Percentiles rank a stretch among this genome's conserved stretches.
These are phyloP conservation scores for Stegodyphus mimosarum DNA, from an alignment of 1,140 invertebrate genomes.

Conservation along the genomic window DNA sequence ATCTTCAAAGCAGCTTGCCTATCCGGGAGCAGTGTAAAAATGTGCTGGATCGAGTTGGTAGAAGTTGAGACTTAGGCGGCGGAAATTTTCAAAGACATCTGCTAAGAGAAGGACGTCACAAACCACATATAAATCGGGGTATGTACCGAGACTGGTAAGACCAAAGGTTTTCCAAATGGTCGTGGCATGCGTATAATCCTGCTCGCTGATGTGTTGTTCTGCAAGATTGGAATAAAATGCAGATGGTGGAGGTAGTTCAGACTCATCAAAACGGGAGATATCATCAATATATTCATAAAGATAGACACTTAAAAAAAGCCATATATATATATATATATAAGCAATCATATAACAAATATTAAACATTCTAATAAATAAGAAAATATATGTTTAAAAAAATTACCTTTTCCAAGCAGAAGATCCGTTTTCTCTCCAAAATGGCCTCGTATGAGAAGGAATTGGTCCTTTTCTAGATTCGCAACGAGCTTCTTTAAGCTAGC, in stretches of 20 bases:
- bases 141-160: constrained; percentile 60
- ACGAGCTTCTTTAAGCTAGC: neutral
- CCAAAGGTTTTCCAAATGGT: constrained; percentile 63
- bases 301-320: no score
- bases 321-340: no score
- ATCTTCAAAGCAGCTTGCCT: constrained; percentile 27
- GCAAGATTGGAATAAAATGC: neutral
- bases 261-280: neutral
- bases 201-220: neutral
- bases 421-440: constrained; percentile 1
- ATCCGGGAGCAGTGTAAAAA: constrained; percentile 7
- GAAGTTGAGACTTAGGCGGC: constrained; percentile 23
- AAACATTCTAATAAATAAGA: no score
- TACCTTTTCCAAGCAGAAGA: neutral
- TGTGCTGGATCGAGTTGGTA: neutral
- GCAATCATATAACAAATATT: no score
- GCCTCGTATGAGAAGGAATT: neutral
- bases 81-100: constrained; percentile 64
- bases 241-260: neutral
- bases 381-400: neutral
- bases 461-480: neutral
- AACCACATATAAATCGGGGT: constrained; percentile 6
- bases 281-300: constrained; percentile 5
- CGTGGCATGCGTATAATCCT: constrained; percentile 24
- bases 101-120: constrained; percentile 61